These are phyloP conservation scores for Rhagoletis zephyria DNA, from an alignment of 1,140 invertebrate genomes.

Conservation along the genomic window DNA sequence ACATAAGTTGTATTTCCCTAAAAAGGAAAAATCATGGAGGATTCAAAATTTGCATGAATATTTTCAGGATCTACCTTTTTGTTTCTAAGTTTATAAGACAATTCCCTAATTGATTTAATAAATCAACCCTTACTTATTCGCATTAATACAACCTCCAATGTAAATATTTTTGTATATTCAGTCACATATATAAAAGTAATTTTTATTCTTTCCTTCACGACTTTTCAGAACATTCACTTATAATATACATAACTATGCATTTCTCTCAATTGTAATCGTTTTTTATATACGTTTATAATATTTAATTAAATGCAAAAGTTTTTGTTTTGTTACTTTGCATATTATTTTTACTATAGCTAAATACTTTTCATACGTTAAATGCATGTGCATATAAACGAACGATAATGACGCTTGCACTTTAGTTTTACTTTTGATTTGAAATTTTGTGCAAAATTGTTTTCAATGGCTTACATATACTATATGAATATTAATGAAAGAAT, in stretches of 20 bases:
- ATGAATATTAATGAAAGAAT: slow-evolving; percentile 7
- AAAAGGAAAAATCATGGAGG: no score
- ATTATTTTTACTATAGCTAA: slow-evolving; percentile 21
- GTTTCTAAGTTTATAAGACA: no score
- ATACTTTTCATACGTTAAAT: slow-evolving; percentile 26
- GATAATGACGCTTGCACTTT: neutral
- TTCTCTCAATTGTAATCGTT: neutral
- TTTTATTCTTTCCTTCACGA: slow-evolving; percentile 12
- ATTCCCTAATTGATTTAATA: neutral
- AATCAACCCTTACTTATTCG: neutral
- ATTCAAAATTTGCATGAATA: no score
- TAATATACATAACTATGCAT: slow-evolving; percentile 18
- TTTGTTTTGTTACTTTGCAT: slow-evolving; percentile 13
- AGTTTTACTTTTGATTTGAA: slow-evolving; percentile 23
- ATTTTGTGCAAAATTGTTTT: neutral
- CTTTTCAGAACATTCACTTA: neutral
- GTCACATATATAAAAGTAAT: neutral
- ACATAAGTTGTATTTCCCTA: no score
- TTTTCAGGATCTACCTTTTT: no score
- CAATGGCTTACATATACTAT: neutral
- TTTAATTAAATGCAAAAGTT: slow-evolving; percentile 36
- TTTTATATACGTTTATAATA: slow-evolving; percentile 36
- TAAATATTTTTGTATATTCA: neutral
- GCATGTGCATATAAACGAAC: neutral
- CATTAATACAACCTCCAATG: neutral